Conservation (phyloP, 2,113 vertebrate genomes). For the Psilopsiagon aymara region DNA sequence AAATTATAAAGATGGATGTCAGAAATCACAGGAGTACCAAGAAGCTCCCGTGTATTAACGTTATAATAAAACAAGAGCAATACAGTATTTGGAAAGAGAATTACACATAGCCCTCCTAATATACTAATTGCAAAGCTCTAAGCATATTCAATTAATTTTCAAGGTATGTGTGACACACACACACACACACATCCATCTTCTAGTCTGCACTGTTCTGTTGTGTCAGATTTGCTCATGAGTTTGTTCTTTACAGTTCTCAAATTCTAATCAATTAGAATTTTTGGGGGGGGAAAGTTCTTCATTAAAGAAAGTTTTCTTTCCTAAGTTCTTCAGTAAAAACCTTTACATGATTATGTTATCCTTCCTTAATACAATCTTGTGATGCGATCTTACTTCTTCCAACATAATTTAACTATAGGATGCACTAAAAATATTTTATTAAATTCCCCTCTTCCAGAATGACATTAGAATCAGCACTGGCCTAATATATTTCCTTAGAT, state of each 20-base stretch:
- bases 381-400: background rate
- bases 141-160: background rate
- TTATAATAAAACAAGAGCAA: background rate
- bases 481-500: background rate
- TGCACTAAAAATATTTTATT: background rate
- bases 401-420: background rate
- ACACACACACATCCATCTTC: background rate
- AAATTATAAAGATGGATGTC: background rate
- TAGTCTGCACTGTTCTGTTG: background rate
- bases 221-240: background rate
- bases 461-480: background rate
- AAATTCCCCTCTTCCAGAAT: background rate
- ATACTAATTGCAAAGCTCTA: background rate
- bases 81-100: background rate
- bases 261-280: background rate
- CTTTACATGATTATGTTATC: background rate
- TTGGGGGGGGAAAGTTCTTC: background rate
- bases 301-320: background rate
- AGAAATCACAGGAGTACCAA: background rate
- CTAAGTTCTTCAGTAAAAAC: background rate
- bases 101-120: background rate
- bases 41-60: background rate
- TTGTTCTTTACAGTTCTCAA: background rate
- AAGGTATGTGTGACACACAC: background rate
- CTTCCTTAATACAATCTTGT: background rate